Base-by-base conservation (phyloP, 2,888 invertebrate species). In the Malthinus flaveolus region DNA sequence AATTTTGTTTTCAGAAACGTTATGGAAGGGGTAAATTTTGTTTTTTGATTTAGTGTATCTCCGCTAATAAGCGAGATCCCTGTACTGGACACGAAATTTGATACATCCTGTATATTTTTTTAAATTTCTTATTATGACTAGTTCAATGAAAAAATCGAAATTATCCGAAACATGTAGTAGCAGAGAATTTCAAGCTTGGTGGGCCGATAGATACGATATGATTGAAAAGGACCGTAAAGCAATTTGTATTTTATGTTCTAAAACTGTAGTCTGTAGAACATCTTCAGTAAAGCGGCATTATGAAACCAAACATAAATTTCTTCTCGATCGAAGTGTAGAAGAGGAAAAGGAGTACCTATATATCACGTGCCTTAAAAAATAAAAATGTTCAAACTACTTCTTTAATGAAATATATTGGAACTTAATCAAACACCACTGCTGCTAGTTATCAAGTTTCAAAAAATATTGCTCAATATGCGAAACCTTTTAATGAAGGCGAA, bases 341-440 rank as follows among this genome's bases (percentile, higher is more conserved):
- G 55, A 55, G 47, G 55, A 49, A 61, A 56, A 61, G 33, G 58
- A 61, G 49, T 59, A 53, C 46, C 7, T 31, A n/a, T 44, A 61
- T 60, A 55, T 32, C 58, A 50, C 42, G 45, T 31, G 58, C 44
- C 11, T 12, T 57, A 9, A 51, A 51, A 54, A 54, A 61, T 42
- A 52, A 48, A 44, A 61, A 59, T 54, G 37, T 35, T 4, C 61
- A 61, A 42, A 55, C 58, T 36, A 49, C 53, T 36, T 59, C 49
- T 32, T 23, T 61, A 55, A 54, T 59, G 15, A 61, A 59, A 60
- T 61, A 45, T 60, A 42, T 60, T 37, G 32, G 53, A 39, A 45
- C 37, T 50, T 46, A 6, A 50, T 62, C 49, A 56, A 52, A 56
- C 52, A 52, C 37, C 35, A 45, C 37, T 31, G 32, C 53, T 39